Conservation (phyloP, 2,113 vertebrate species). For the Tachycineta bicolor region DNA sequence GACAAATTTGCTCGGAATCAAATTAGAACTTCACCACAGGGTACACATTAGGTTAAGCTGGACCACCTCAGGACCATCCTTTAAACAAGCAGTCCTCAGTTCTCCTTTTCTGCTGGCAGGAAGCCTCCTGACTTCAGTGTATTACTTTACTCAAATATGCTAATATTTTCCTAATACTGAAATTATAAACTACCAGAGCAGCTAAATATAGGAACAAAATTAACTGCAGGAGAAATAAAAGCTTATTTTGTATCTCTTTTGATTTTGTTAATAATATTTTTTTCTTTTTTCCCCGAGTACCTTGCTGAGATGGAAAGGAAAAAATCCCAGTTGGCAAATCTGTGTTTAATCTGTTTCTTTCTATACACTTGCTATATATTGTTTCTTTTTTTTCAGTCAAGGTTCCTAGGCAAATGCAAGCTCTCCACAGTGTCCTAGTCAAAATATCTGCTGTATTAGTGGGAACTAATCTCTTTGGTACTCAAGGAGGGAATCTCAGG, state of each 20-base stretch:
- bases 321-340: neutral
- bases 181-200: neutral
- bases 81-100: slow-evolving; percentile 27
- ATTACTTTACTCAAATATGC: neutral
- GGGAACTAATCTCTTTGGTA: neutral
- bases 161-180: slow-evolving; percentile 37
- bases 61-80: slow-evolving; percentile 2
- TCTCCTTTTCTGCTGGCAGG: slow-evolving; percentile 20
- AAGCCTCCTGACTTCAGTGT: neutral
- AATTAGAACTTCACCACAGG: neutral
- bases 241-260: neutral
- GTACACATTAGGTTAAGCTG: neutral
- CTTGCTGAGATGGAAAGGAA: neutral
- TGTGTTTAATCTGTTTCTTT: neutral
- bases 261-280: neutral
- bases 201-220: slow-evolving; percentile 30
- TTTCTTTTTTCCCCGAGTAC: neutral
- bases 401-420: neutral
- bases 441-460: neutral
- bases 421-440: neutral
- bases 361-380: neutral
- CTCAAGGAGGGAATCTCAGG: neutral
- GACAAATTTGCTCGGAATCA: neutral
- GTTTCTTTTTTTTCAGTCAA: neutral
- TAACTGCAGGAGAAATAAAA: neutral